These are phyloP conservation scores for Nomada goodeniana DNA, from an alignment of 2,888 invertebrate species.

Conservation along the genomic window DNA sequence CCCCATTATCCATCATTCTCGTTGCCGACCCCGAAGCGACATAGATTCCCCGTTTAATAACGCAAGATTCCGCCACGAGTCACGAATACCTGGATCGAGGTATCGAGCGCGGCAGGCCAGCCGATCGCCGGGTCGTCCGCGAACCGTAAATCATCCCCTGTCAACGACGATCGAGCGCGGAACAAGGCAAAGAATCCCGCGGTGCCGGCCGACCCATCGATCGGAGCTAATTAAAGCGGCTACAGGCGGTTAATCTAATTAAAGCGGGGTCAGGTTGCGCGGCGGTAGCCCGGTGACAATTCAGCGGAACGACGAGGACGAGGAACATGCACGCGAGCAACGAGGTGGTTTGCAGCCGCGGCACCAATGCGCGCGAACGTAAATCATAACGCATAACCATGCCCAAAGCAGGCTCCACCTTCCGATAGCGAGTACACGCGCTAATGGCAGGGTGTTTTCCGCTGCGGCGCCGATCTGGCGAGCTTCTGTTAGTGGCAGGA, in stretches of 20 bases:
- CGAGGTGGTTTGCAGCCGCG: conserved; percentile 62
- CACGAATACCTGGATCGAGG: not conserved
- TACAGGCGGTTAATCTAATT: conserved; percentile 52
- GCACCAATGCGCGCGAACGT: conserved; percentile 74
- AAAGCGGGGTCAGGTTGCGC: conserved; percentile 30
- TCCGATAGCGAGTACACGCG: conserved; percentile 45
- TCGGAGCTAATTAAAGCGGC: conserved; percentile 58
- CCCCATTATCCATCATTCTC: no score
- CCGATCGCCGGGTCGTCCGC: not conserved
- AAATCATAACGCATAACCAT: conserved; percentile 79
- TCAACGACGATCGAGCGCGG: not conserved
- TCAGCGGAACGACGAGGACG: conserved; percentile 49
- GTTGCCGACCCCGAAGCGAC: no score
- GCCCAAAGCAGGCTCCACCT: conserved; percentile 74
- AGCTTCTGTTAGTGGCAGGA: not conserved
- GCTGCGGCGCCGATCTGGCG: conserved; percentile 34
- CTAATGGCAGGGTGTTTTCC: conserved; percentile 14
- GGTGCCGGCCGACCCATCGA: conserved; percentile 19
- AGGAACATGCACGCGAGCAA: conserved; percentile 22
- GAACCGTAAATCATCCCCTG: conserved; percentile 27
- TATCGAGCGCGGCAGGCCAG: not conserved
- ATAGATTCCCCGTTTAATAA: no score
- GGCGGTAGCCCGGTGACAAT: conserved; percentile 65
- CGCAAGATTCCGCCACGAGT: no score
- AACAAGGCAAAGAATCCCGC: not conserved